Base-by-base conservation (phyloP, 2,888 invertebrate species). In the Argynnis bischoffii region DNA sequence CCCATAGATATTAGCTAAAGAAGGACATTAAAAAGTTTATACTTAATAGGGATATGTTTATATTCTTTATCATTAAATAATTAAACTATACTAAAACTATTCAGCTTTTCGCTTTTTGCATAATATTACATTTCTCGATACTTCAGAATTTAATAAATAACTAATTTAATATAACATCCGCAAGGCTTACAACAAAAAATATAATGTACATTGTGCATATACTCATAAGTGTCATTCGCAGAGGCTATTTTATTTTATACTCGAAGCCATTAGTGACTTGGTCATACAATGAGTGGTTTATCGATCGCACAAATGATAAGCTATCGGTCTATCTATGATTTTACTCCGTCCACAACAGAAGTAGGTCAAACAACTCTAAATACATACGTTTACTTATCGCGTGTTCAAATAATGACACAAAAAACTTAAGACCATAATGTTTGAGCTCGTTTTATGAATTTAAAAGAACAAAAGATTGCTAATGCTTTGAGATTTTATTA, bases 291-390 rank as follows among this genome's bases (percentile, higher is more conserved):
- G 60, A 72, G 85, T 85, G 84, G 77, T 82, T 81, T 88, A 90
- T 90, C 84, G 90, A 90, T 90, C 85, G 81, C 66, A 74, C 76
- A 77, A 69, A 71, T 78, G 89, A 90, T 90, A 89, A 82, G 77
- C 78, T 89, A 90, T 90, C 90, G 79, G 76, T 72, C 72, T 75
- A 76, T 78, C 75, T 77, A 75, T 74, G 76, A 80, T 77, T 82
- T 81, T 81, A 78, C 75, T 77, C 74, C 61, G 75, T 59, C 73
- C 73, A 75, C 71, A 72, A 75, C 71, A 74, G 78, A 91, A 88
- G 82, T 89, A 82, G 90, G 88, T 77, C 89, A 85, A 80, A 82
- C 77, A 86, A 84, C 83, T 80, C 79, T 78, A 78, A 82, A 79
- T 76, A 82, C 76, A 79, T 73, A 74, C 66, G 71, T 68, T 67